A percentile compares a stretch with the other conserved stretches of the same genome.
Evolutionary conservation across 2,797 vertebrate species (phyloP).

Genomic region (Pteropus rufus): DNA sequence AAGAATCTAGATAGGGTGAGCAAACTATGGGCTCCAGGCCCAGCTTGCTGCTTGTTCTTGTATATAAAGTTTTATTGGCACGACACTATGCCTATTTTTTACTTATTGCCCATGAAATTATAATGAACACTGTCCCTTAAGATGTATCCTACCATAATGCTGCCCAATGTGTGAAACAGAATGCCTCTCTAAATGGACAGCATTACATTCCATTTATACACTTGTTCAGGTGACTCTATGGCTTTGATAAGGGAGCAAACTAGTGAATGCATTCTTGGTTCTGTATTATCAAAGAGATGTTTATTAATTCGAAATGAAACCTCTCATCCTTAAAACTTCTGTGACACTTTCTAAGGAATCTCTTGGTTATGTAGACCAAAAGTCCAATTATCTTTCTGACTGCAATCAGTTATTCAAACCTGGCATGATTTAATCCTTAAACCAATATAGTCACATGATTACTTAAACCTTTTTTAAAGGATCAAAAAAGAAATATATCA

Average conservation of each 20-base stretch:
- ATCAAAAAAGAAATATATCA: constrained; percentile 11
- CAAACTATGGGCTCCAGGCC: neutral
- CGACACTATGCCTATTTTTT: neutral
- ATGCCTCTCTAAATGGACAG: neutral
- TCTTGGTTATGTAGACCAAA: neutral
- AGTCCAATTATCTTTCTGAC: neutral
- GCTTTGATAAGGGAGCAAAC: neutral
- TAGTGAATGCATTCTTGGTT: neutral
- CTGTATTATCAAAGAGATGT: neutral
- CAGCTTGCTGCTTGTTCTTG: neutral
- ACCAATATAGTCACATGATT: neutral
- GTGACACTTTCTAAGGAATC: neutral
- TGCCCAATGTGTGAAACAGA: neutral
- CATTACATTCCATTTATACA: neutral
- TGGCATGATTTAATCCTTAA: constrained; percentile 10
- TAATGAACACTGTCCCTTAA: no score
- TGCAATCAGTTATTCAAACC: constrained; percentile 17
- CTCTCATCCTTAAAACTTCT: neutral
- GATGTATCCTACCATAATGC: neutral
- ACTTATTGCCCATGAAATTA: neutral
- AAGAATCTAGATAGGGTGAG: neutral
- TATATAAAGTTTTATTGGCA: neutral
- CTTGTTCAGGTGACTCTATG: neutral
- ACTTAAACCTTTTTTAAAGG: constrained; percentile 34
- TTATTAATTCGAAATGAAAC: neutral